Evolutionary conservation across 2,888 invertebrate species (phyloP), one percentile per base, ranked within the genome.

Genomic region (Drosophila mulleri): DNA sequence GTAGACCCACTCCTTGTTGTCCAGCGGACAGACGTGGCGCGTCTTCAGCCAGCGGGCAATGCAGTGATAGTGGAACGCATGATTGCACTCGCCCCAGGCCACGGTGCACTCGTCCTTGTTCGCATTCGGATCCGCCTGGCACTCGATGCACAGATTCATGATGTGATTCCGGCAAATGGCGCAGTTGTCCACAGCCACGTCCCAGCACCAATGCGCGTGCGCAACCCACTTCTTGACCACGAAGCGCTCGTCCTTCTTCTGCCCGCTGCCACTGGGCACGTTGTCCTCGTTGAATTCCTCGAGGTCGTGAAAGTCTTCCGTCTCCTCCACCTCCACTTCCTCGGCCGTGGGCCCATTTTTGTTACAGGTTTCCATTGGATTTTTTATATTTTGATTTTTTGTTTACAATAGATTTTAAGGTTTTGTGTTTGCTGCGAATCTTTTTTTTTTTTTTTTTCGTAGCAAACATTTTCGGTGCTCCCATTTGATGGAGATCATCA

Each of bases 181-280:
- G 93, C 99, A 99, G 92, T 99, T 99, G 92, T 99, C 99, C 14
- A 99, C 99, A 26, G 98, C 99, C 93, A 99, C 99, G 94, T 99
- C 98, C 98, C 98, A 99, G 65, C 99, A 98, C 99, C 99, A 99
- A 16, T 99, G 94, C 39, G 99, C 99, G 20, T 99, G 99, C 54
- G 99, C 99, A 94, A 98, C 99, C 99, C 99, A 99, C 96, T 99
- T 98, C 94, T 98, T 98, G 0, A 99, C 98, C 95, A 98, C 98
- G 92, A 99, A 99, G 91, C 99, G 95, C 92, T 98, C 98, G 92
- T 97, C 97, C 88, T 97, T 90, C 96, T 96, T 91, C 96, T 96
- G n/a, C 96, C 32, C 50, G 50, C 96, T 74, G 96, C 96, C 67
- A 96, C 96, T 77, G 96, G 72, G 67, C 11, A 58, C 39, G 20